phyloP scores from a whole-genome alignment of 2,888 invertebrate genomes.

The Drosophila testacea region DNA sequence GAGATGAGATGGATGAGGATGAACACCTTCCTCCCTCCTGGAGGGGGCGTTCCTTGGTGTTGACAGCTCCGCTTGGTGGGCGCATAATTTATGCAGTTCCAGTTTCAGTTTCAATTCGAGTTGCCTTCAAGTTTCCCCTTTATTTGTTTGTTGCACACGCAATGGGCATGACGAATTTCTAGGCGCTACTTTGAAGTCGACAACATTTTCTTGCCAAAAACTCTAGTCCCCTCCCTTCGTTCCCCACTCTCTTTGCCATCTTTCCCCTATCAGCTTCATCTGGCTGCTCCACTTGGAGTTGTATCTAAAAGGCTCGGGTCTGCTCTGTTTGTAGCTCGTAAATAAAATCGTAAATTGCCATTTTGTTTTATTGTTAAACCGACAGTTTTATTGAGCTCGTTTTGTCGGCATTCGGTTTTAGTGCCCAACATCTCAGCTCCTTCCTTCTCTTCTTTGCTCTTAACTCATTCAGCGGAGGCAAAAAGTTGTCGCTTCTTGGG shows the following conservation, averaged over 20 bases:
- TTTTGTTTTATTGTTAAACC: conserved; percentile 75
- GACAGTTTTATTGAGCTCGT: conserved; percentile 80
- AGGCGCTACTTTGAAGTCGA: conserved; percentile 71
- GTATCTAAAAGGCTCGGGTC: conserved; percentile 18
- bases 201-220: conserved; percentile 30
- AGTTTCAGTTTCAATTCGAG: conserved; percentile 27
- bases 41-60: conserved; percentile 45
- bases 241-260: neutral
- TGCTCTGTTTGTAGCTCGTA: conserved; percentile 63
- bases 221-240: neutral
- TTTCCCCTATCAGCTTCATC: conserved; percentile 12
- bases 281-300: neutral
- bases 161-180: conserved; percentile 72
- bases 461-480: conserved; percentile 46
- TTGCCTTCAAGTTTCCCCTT: conserved; percentile 12
- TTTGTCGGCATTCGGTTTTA: conserved; percentile 67
- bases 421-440: conserved; percentile 22
- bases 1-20: conserved; percentile 16
- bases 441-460: conserved; percentile 14
- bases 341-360: conserved; percentile 80
- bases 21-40: neutral
- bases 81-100: conserved; percentile 75
- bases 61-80: conserved; percentile 68
- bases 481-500: conserved; percentile 46
- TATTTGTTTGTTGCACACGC: conserved; percentile 56